Percentiles rank a stretch among this genome's conserved stretches.
Evolutionary conservation across 1,140 invertebrate species (phyloP).

Genomic region (Coptotermes formosanus): DNA sequence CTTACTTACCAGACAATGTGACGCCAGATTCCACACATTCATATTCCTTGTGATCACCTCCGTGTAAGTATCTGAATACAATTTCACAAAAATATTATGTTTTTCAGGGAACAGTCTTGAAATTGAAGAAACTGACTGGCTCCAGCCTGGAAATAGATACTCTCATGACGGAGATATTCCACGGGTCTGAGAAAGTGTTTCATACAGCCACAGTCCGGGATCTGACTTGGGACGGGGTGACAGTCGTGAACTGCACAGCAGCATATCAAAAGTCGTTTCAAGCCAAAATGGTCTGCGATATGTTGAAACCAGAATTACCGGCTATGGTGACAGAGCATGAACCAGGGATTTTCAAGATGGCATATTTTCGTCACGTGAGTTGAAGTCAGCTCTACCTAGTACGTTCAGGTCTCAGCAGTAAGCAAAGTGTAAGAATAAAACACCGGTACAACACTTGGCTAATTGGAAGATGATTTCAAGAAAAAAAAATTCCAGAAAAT

Average conservation of each 20-base stretch:
- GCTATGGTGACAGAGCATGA: neutral
- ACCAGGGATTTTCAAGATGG: neutral
- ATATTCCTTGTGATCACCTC: too few species aligned
- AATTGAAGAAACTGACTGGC: conserved; percentile 29
- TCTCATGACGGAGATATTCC: neutral
- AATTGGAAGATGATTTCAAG: too few species aligned
- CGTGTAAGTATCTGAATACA: too few species aligned
- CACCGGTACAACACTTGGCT: too few species aligned
- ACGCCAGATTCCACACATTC: too few species aligned
- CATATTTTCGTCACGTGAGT: conserved; percentile 24
- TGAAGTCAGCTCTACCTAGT: neutral
- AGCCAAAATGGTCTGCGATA: neutral
- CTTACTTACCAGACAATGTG: too few species aligned
- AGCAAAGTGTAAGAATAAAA: too few species aligned
- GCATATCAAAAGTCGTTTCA: neutral
- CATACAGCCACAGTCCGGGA: neutral
- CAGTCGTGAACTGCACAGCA: neutral
- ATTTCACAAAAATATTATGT: neutral
- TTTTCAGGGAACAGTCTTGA: conserved; percentile 31
- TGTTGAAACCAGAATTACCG: neutral
- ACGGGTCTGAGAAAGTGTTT: neutral
- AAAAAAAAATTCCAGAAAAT: too few species aligned
- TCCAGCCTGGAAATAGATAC: conserved; percentile 12
- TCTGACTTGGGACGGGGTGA: conserved; percentile 11
- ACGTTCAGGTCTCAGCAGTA: too few species aligned